A percentile compares a stretch with the other conserved stretches of the same genome.
These are phyloP conservation scores for Scaptomyza montana DNA, from an alignment of 1,140 invertebrate species.

Conservation along the genomic window DNA sequence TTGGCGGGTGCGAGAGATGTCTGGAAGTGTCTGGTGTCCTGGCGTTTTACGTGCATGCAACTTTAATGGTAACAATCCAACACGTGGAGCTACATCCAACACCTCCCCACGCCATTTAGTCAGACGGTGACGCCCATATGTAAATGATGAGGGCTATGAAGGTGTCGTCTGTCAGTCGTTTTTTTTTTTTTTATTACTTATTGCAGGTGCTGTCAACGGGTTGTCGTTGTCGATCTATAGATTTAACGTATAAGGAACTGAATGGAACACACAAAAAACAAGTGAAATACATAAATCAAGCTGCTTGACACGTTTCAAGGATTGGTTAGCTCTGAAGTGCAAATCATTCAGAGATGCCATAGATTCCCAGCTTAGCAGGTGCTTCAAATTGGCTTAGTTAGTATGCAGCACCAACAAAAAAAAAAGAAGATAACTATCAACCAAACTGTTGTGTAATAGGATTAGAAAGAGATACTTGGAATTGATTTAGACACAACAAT, in stretches of 20 bases:
- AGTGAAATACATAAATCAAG: conserved; percentile 50
- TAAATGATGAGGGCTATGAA: conserved; percentile 38
- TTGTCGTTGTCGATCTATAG: conserved; percentile 21
- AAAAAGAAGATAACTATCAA: not conserved
- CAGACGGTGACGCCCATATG: conserved; percentile 37
- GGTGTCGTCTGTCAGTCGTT: conserved; percentile 17
- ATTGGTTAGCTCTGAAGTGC: not conserved
- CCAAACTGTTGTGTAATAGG: not conserved
- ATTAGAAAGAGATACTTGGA: not conserved
- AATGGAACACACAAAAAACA: conserved; percentile 9
- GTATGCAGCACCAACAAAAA: not conserved
- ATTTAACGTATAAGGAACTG: not conserved
- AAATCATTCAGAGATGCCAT: conserved; percentile 33
- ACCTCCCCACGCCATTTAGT: not conserved
- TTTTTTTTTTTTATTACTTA: conserved; percentile 46
- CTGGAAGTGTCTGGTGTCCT: conserved; percentile 22
- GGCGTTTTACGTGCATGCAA: conserved; percentile 22
- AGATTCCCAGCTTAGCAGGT: conserved; percentile 22
- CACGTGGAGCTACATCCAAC: conserved; percentile 31
- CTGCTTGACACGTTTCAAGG: conserved; percentile 27
- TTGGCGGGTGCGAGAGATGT: not conserved
- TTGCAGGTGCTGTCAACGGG: conserved; percentile 25
- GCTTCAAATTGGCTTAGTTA: not conserved
- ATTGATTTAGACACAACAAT: not conserved
- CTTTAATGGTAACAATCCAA: conserved; percentile 10